Evolutionary conservation across 2,113 vertebrate genomes (phyloP), one percentile per base, ranked within the genome.

Genomic region (Microtus montanus): DNA sequence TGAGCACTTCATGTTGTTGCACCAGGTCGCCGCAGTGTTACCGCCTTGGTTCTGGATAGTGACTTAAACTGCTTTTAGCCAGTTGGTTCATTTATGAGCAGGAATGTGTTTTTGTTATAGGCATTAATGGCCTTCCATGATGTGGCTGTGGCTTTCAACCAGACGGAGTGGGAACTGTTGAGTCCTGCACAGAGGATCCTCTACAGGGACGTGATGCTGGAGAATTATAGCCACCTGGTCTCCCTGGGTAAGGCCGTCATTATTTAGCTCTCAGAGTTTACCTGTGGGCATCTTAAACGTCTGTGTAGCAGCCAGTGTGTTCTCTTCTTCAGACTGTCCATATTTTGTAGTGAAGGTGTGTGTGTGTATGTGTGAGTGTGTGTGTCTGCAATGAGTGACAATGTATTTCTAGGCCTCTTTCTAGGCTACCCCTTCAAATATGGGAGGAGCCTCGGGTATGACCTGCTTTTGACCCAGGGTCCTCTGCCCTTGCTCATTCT

Each of bases 41-140:
- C 66, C 5, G 44, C 44, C 47, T 70, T 87, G 64, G 44, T 14
- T 15, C 85, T 52, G 66, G 10, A 14, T 52, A n/a, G 44, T 52
- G 64, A 49, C 38, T 47, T 49, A 70, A 7, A 9, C 84, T 86
- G 83, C 44, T 44, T 64, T 84, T 64, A 44, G 28, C 44, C 14
- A 2, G 35, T 12, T 38, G 22, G 66, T 52, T 49, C 47, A 28
- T 71, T 54, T 14, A 38, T 38, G 66, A 71, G 20, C 85, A 70
- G 33, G 85, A 6, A n/a, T 71, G 3, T 70, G 35, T 49, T 24
- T 38, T n/a, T 73, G 68, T 73, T 87, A 28, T 14, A 87, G 85
- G 47, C 66, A 5, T 71, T 87, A 38, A 87, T 87, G 85, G 85
- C 64, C 35, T 87, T 87, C 64, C 85, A 71, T 87, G 85, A 87